Evolutionary conservation across 2,888 invertebrate genomes (phyloP), one percentile per base, ranked within the genome.

Genomic region (Thelaira solivaga): DNA sequence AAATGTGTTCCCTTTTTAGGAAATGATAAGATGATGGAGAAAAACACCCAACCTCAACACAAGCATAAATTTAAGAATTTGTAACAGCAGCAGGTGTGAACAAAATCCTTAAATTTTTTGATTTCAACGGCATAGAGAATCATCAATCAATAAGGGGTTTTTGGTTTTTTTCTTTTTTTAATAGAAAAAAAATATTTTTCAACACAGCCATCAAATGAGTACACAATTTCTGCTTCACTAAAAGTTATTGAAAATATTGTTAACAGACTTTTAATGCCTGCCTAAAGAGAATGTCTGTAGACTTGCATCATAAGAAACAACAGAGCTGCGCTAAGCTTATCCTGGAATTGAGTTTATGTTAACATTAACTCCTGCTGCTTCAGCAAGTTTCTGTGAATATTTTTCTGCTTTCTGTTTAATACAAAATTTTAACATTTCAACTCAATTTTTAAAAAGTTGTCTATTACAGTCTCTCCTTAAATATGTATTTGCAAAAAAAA

Each of bases 81-180:
- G 47, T 29, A 8, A 53, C 11, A 43, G 64, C 11, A 43, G 64
- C 59, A 71, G 64, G 69, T 76, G 59, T 22, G 59, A 36, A 16
- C 26, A 39, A 13, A 43, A 22, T 4, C 24, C 34, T 31, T 26
- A 11, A 10, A 45, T 43, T 26, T 13, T n/a, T n/a, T n/a, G n/a
- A 6, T 47, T 47, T 36, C 2, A 36, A 20, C 22, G n/a, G 13
- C 26, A 26, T 26, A 5, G n/a, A n/a, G n/a, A n/a, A n/a, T n/a
- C n/a, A n/a, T n/a, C n/a, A n/a, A n/a, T n/a, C n/a, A n/a, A n/a
- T 45, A 41, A 61, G 22, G 18, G 29, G 43, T 59, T 59, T 59
- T 43, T 31, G 22, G 22, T 13, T 16, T 22, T 64, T 49, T 39
- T 16, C 20, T 20, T 64, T 49, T 24, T n/a, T n/a, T n/a, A n/a